These are phyloP conservation scores for Goniozus legneri DNA, from an alignment of 1,140 invertebrate species.

Conservation along the genomic window DNA sequence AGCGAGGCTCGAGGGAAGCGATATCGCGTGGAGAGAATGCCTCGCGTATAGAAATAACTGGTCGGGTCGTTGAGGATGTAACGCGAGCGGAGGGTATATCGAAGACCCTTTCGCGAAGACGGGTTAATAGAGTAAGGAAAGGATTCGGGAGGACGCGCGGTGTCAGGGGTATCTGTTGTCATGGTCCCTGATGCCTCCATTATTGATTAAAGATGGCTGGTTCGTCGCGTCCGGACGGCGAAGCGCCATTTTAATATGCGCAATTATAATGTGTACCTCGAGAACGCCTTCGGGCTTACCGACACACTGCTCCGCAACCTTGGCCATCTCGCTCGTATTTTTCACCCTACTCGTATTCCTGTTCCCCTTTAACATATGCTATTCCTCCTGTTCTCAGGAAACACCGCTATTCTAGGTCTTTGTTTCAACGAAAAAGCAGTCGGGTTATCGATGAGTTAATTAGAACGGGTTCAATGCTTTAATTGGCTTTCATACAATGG, in stretches of 20 bases:
- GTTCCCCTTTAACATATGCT: too few species aligned
- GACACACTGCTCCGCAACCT: background rate
- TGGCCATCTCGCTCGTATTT: too few species aligned
- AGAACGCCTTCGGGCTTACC: constrained; percentile 12
- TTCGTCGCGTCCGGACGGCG: constrained; percentile 29
- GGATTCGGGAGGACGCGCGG: background rate
- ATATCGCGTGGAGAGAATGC: too few species aligned
- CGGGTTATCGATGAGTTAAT: constrained; percentile 52
- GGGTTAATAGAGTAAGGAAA: background rate
- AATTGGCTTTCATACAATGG: constrained; percentile 34
- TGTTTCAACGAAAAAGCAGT: constrained; percentile 46
- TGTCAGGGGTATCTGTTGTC: constrained; percentile 49
- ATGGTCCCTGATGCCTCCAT: constrained; percentile 55
- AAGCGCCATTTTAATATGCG: constrained; percentile 54
- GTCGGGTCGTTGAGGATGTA: constrained; percentile 33
- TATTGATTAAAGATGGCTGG: constrained; percentile 55
- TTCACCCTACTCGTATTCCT: too few species aligned
- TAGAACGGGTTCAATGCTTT: constrained; percentile 47
- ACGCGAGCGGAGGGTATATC: constrained; percentile 33
- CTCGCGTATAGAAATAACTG: too few species aligned
- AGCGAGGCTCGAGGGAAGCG: too few species aligned
- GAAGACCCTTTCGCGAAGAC: too few species aligned
- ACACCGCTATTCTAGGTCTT: constrained; percentile 29
- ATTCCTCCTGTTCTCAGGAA: constrained; percentile 18
- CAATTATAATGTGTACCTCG: constrained; percentile 51